Evolutionary conservation across 2,888 invertebrate genomes (phyloP), one percentile per base, ranked within the genome.

Genomic region (Campoplex nolae): DNA sequence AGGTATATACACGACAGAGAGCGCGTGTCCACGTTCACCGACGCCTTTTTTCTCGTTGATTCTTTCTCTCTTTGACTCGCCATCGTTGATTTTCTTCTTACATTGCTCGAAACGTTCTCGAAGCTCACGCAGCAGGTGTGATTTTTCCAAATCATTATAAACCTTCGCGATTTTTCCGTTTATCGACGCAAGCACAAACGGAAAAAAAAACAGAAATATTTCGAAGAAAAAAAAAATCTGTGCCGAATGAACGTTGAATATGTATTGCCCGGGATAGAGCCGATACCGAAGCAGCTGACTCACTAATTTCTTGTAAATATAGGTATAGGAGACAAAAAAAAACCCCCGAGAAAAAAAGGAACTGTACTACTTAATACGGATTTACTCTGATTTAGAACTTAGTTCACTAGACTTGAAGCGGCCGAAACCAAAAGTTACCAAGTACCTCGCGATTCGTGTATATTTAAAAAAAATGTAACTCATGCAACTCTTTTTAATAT

Each of bases 351-450:
- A 32, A 1, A 51, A 28, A 48, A 71, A 70, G 70, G 70, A 70
- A 23, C 13, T 45, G 28, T 48, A 48, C 48, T n/a, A 32, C 28
- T 71, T 48, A 48, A 28, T 42, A 70, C 68, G 45, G 32, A 48
- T 71, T 48, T 32, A 62, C 32, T 62, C 70, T 38, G 70, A 71
- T 71, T 71, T 48, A 71, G 70, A 71, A 32, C 56, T n/a, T 74
- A 75, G 71, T 70, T 51, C 80, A 86, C 68, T 82, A 70, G 76
- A 80, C 83, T 76, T 67, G 58, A 86, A 78, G 78, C 87, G 83
- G 79, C 84, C 88, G 84, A 88, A 88, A 88, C 88, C 85, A 85
- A 90, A 91, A 87, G 90, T 91, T 90, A 91, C 91, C 90, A 88
- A 89, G 88, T 91, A 91, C 90, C 90, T 90, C 90, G 84, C 87